A percentile compares a stretch with the other conserved stretches of the same genome.
phyloP scores from a whole-genome alignment of 2,113 vertebrate genomes.

The Callaeas wilsoni region DNA sequence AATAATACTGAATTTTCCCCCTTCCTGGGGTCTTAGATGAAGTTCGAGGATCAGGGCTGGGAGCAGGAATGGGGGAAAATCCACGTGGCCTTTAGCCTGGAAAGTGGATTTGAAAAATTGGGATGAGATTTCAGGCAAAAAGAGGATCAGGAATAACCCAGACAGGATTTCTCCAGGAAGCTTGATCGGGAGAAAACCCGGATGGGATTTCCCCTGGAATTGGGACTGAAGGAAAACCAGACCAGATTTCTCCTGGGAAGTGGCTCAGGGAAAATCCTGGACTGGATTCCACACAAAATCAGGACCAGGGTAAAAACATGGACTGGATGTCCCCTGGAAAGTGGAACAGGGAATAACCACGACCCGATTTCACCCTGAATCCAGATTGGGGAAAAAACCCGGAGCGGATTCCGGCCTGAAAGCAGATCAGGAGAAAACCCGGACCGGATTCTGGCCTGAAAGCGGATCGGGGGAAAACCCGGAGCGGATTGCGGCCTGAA shows the following conservation, averaged over 20 bases:
- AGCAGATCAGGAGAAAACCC: neutral
- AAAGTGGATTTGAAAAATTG: fast-evolving
- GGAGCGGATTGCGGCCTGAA: fast-evolving
- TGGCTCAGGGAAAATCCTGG: fast-evolving
- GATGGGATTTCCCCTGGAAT: neutral
- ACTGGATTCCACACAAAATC: neutral
- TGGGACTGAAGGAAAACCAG: fast-evolving
- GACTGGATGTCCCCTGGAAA: neutral
- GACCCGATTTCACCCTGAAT: neutral
- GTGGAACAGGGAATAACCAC: neutral
- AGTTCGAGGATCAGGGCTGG: neutral
- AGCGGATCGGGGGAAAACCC: too few relatives aligned
- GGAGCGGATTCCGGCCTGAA: fast-evolving
- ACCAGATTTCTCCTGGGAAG: neutral
- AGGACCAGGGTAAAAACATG: too few relatives aligned
- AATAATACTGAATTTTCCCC: neutral
- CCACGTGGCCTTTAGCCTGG: neutral
- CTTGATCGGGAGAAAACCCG: fast-evolving
- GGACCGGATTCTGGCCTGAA: too few relatives aligned
- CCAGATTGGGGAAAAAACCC: neutral
- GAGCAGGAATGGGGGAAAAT: neutral
- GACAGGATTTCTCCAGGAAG: neutral
- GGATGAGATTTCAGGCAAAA: neutral
- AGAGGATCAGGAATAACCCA: neutral
- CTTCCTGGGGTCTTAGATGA: neutral